A percentile compares a stretch with the other conserved stretches of the same genome.
Conservation (phyloP, 2,888 invertebrate species). For the Apotomis capreana region DNA sequence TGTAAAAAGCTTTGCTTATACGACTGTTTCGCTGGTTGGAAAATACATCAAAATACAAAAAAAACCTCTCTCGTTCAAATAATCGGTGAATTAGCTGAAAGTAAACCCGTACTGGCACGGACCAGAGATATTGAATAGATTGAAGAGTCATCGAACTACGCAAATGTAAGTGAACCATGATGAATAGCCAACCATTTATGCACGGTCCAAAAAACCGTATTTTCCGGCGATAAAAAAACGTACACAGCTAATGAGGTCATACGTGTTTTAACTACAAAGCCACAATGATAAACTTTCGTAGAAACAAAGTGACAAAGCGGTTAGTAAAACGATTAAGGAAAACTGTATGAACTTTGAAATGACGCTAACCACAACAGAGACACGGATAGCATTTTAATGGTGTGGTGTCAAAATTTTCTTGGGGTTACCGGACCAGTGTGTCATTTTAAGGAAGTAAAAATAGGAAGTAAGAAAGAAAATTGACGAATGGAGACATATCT, state of each 20-base stretch:
- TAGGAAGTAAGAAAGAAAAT: too few relatives aligned
- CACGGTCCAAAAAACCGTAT: slow-evolving; percentile 39
- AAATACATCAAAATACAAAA: background rate
- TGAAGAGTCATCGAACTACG: slow-evolving; percentile 24
- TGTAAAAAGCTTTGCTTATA: too few relatives aligned
- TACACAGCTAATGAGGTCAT: slow-evolving; percentile 43
- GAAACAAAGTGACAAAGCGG: slow-evolving; percentile 43
- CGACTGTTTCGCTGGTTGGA: background rate
- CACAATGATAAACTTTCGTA: slow-evolving; percentile 42
- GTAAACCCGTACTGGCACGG: background rate
- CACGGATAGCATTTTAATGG: background rate
- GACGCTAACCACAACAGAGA: slow-evolving; percentile 5
- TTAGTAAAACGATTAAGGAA: slow-evolving; percentile 40
- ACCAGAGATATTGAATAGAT: slow-evolving; percentile 1
- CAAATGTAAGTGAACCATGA: slow-evolving; percentile 29
- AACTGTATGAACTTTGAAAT: slow-evolving; percentile 13
- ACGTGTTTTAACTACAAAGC: slow-evolving; percentile 37
- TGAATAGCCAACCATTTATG: slow-evolving; percentile 36
- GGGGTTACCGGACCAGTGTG: too few relatives aligned
- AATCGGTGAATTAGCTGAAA: background rate
- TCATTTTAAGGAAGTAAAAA: too few relatives aligned
- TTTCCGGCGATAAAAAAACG: slow-evolving; percentile 41
- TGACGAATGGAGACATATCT: too few relatives aligned
- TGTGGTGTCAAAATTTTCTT: too few relatives aligned
- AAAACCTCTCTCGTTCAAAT: background rate